Conservation (phyloP, 1,140 invertebrate genomes). For the Drosophila willistoni region DNA sequence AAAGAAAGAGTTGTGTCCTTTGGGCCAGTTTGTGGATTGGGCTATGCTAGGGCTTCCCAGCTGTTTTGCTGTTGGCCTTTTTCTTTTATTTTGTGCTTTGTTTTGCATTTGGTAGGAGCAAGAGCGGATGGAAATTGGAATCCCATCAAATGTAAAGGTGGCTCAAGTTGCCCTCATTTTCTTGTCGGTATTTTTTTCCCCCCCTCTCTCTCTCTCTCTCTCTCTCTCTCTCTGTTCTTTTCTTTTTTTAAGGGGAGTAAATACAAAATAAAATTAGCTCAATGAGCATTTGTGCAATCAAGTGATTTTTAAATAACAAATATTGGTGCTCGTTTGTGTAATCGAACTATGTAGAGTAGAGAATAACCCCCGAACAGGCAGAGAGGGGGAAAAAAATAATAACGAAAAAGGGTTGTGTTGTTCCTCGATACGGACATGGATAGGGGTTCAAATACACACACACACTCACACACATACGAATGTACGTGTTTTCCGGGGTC, state of each 20-base stretch:
- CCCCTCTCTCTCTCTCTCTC: too few relatives aligned
- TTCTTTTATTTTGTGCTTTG: not conserved
- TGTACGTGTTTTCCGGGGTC: conserved; percentile 4
- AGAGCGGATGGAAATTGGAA: conserved; percentile 44
- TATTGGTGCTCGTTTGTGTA: conserved; percentile 28
- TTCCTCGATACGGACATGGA: conserved; percentile 21
- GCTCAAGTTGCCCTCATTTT: conserved; percentile 56
- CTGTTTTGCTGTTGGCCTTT: conserved; percentile 25
- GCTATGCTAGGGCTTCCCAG: conserved; percentile 12
- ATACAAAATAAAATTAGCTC: conserved; percentile 75
- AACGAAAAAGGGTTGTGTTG: conserved; percentile 49
- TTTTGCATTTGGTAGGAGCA: conserved; percentile 35
- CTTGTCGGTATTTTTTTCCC: not conserved
- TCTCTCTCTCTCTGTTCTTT: not conserved
- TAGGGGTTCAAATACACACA: conserved; percentile 9
- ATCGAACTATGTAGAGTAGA: conserved; percentile 10
- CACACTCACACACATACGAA: too few relatives aligned
- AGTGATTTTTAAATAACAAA: conserved; percentile 76
- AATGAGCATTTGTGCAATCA: conserved; percentile 82
- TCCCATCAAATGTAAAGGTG: conserved; percentile 72
- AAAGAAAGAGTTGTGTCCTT: not conserved
- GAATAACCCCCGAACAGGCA: conserved; percentile 37
- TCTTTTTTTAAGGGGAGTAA: conserved; percentile 23
- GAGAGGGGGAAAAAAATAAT: not conserved
- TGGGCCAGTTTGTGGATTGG: not conserved